phyloP scores from a whole-genome alignment of 2,888 invertebrate species.

The Tridacna crocea region DNA sequence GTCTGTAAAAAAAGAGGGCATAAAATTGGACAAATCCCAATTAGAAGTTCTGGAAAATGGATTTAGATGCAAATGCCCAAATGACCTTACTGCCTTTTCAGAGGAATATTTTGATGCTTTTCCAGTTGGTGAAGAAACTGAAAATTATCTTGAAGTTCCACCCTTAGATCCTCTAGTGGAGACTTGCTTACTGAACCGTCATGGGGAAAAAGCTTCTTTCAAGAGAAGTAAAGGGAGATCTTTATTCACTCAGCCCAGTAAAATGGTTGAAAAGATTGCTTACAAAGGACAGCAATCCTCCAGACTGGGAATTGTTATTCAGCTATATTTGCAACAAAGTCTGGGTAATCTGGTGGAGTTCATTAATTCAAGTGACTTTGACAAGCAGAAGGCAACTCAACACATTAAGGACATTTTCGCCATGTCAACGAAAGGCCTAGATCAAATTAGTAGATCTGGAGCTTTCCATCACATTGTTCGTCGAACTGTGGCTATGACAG shows the following conservation, averaged over 20 bases:
- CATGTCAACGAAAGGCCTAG: slow-evolving; percentile 28
- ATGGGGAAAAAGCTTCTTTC: slow-evolving; percentile 38
- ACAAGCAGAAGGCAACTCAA: slow-evolving; percentile 19
- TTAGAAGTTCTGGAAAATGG: too few relatives aligned
- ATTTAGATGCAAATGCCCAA: slow-evolving; percentile 24
- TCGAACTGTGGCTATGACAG: slow-evolving; percentile 24
- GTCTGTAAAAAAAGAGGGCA: too few relatives aligned
- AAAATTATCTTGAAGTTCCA: slow-evolving; percentile 27
- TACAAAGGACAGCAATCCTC: slow-evolving; percentile 43
- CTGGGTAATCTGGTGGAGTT: slow-evolving; percentile 29
- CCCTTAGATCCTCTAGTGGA: slow-evolving; percentile 38
- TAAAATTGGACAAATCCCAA: too few relatives aligned
- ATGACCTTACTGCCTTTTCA: slow-evolving; percentile 25
- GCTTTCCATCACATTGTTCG: too few relatives aligned
- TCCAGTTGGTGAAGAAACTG: slow-evolving; percentile 33
- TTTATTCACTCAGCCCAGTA: slow-evolving; percentile 37
- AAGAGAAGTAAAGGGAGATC: slow-evolving; percentile 16
- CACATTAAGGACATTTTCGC: slow-evolving; percentile 37
- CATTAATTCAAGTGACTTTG: slow-evolving; percentile 22
- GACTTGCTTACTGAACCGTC: slow-evolving; percentile 24
- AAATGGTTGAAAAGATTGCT: slow-evolving; percentile 42
- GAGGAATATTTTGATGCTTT: slow-evolving; percentile 30
- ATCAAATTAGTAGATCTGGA: slow-evolving; percentile 30
- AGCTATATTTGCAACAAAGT: too few relatives aligned
- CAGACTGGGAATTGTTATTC: too few relatives aligned